phyloP scores from a whole-genome alignment of 2,113 vertebrate genomes.

The Laterallus jamaicensis region DNA sequence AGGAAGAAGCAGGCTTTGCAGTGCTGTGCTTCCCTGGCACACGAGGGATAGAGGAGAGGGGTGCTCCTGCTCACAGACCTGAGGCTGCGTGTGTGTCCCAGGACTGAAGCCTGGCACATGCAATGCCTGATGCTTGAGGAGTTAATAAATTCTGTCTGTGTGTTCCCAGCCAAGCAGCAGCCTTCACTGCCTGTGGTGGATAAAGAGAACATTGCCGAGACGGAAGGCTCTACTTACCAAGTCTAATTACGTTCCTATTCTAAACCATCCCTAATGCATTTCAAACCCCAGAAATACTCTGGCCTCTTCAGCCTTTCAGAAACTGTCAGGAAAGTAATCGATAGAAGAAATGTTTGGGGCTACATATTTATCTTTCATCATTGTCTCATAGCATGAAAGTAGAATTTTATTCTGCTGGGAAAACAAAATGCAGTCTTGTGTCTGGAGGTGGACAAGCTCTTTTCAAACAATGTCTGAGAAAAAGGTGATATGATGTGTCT shows the following conservation, averaged over 20 bases:
- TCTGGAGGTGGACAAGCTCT: conserved; percentile 42
- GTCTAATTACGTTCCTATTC: conserved; percentile 6
- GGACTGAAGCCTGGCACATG: background rate
- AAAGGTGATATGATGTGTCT: background rate
- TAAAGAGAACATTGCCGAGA: background rate
- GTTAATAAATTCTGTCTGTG: background rate
- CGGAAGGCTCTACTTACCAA: conserved; percentile 16
- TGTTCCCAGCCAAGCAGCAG: background rate
- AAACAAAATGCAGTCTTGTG: conserved; percentile 16
- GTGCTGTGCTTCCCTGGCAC: background rate
- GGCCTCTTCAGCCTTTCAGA: conserved; percentile 25
- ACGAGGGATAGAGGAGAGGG: background rate
- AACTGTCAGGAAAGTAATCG: conserved; percentile 13
- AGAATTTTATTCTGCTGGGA: conserved; percentile 5
- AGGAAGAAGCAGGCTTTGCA: background rate
- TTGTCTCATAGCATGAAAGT: background rate
- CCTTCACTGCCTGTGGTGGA: background rate
- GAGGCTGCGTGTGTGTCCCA: background rate
- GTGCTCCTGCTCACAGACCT: background rate
- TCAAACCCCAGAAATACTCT: background rate
- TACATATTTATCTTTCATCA: conserved; percentile 3
- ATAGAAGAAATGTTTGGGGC: background rate
- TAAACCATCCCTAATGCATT: background rate
- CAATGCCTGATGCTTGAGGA: background rate
- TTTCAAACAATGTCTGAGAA: conserved; percentile 15